These are phyloP conservation scores for Liolophura sinensis DNA, from an alignment of 1,140 invertebrate species.

Conservation along the genomic window DNA sequence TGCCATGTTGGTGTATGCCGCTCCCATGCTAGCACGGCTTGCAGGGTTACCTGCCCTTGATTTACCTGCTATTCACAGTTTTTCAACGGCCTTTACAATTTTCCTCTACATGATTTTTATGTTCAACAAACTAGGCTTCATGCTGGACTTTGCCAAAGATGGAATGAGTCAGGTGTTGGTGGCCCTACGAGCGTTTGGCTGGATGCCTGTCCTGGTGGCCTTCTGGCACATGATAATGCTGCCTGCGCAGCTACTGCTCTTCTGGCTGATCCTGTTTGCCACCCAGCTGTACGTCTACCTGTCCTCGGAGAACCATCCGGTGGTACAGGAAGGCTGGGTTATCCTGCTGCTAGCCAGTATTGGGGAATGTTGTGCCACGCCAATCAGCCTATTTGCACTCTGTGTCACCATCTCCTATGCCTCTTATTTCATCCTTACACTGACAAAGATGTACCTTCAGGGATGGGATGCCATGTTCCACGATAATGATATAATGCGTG, in stretches of 20 bases:
- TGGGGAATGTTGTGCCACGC: slow-evolving; percentile 62
- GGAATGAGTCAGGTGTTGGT: slow-evolving; percentile 34
- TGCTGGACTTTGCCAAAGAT: slow-evolving; percentile 57
- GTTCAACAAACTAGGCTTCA: slow-evolving; percentile 59
- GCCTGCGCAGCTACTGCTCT: slow-evolving; percentile 60
- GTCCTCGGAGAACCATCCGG: slow-evolving; percentile 24
- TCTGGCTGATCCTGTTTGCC: slow-evolving; percentile 60
- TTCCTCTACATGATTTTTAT: slow-evolving; percentile 60
- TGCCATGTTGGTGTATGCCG: slow-evolving; percentile 58
- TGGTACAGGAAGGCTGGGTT: slow-evolving; percentile 54
- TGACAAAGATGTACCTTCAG: slow-evolving; percentile 60
- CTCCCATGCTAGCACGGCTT: slow-evolving; percentile 61
- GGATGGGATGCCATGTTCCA: slow-evolving; percentile 51
- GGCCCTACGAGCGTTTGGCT: slow-evolving; percentile 51
- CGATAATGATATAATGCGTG: slow-evolving; percentile 58
- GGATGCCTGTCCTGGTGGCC: slow-evolving; percentile 50
- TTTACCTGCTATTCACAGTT: slow-evolving; percentile 61
- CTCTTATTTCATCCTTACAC: slow-evolving; percentile 59
- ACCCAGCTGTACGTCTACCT: slow-evolving; percentile 54
- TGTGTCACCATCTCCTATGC: slow-evolving; percentile 63
- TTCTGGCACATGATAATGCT: slow-evolving; percentile 59
- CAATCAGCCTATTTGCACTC: slow-evolving; percentile 63
- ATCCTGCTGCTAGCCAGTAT: slow-evolving; percentile 58
- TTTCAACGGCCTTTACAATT: slow-evolving; percentile 55
- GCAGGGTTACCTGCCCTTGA: slow-evolving; percentile 57